Conservation (phyloP, 2,797 vertebrate genomes). For the Crossoptilon crossoptilon region DNA sequence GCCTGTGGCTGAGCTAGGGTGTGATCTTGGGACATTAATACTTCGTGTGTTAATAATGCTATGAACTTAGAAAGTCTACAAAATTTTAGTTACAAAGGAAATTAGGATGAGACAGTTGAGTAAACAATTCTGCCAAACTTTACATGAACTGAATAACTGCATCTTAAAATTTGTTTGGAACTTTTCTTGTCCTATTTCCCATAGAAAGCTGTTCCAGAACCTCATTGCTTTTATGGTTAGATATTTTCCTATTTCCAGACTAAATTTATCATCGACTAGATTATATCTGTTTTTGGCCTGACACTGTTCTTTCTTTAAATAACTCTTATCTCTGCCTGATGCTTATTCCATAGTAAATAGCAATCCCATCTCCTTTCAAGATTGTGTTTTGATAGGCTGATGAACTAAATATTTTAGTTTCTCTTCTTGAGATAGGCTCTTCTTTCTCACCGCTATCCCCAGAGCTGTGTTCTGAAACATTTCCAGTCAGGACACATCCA, state of each 20-base stretch:
- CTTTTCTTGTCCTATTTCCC: conserved; percentile 13
- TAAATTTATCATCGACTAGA: conserved; percentile 40
- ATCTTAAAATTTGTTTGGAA: neutral
- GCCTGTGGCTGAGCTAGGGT: neutral
- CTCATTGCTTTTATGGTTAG: neutral
- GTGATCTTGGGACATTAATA: neutral
- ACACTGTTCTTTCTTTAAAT: conserved; percentile 34
- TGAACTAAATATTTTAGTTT: conserved; percentile 37
- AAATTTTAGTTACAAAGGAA: neutral
- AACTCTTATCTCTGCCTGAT: neutral
- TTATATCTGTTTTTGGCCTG: neutral
- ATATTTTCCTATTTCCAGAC: conserved; percentile 23
- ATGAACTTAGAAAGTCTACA: neutral
- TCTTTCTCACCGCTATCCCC: neutral
- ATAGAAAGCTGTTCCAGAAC: neutral
- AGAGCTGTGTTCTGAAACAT: conserved; percentile 3
- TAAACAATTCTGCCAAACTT: neutral
- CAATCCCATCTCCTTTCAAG: conserved; percentile 17
- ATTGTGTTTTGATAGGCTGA: conserved; percentile 40
- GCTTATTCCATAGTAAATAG: conserved; percentile 39
- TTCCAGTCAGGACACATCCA: neutral
- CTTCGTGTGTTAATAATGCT: neutral
- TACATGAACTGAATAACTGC: neutral
- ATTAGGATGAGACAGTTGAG: neutral
- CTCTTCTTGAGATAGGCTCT: conserved; percentile 2